Base-by-base conservation (phyloP, 2,888 invertebrate species). In the Cephus pygmeus region DNA sequence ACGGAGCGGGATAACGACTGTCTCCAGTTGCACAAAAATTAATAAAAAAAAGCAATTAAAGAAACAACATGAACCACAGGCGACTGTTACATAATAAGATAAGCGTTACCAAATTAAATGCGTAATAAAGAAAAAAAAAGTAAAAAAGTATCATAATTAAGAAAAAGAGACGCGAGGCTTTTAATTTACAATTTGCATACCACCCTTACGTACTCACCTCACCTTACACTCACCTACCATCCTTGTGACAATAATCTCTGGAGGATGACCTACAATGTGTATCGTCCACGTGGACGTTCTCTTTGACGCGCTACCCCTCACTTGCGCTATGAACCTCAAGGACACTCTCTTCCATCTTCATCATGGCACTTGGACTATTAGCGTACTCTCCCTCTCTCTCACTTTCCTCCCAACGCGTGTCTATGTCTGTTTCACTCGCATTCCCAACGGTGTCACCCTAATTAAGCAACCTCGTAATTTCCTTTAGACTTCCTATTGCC, bases 381-480 rank as follows among this genome's bases (percentile, higher is more conserved):
- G 71, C 31, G 31, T 34, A 9, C 71, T 12, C n/a, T n/a, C 75
- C 33, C 75, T 75, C 40, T 40, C 23, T 36, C 36, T 56, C 30
- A 36, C 75, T 74, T 69, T 79, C 76, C 33, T 76, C 69, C 33
- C 36, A 76, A 56, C 9, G 2, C 2, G 1, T 9, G 23, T 23
- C 23, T 56, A 56, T 23, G 56, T 56, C 23, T 56, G 12, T 71
- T 33, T 31, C n/a, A 75, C 75, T 75, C 74, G 56, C 68, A 15
- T 12, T 74, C 74, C 69, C 77, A 77, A 73, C 69, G 30, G 33
- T 33, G 69, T 56, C 81, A 79, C 76, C 78, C 82, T 82, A 82
- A 85, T 85, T 85, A 83, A 80, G 80, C 82, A 81, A 79, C 79
- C 81, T 82, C 81, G 78, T 80, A 80, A 78, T 81, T 83, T 83